Conservation (phyloP, 1,140 invertebrate species). For the Polyergus mexicanus region DNA sequence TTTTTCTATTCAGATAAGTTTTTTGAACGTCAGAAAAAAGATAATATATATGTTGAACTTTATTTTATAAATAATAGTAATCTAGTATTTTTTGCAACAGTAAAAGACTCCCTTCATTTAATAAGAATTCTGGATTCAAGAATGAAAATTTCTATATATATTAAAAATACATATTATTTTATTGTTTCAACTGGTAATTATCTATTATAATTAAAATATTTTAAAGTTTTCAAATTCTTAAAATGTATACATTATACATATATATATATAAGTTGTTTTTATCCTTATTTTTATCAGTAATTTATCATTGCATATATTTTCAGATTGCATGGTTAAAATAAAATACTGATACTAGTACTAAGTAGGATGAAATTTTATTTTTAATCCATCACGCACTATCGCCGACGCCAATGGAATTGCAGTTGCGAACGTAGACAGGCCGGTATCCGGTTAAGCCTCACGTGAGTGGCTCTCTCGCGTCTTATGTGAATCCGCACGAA, state of each 20-base stretch:
- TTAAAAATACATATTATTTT: background rate
- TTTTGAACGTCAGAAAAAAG: too few relatives aligned
- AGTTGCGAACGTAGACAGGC: conserved; percentile 76
- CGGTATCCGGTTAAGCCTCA: conserved; percentile 80
- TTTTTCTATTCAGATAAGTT: too few relatives aligned
- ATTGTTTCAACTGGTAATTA: background rate
- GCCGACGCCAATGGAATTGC: conserved; percentile 75
- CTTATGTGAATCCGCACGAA: conserved; percentile 80
- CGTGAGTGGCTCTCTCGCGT: conserved; percentile 77
- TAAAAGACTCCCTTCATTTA: background rate
- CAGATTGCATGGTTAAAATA: background rate
- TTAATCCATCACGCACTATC: background rate
- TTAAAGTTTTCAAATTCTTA: background rate
- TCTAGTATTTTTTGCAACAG: background rate
- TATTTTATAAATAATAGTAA: background rate
- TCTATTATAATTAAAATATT: background rate
- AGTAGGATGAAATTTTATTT: background rate
- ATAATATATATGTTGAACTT: background rate
- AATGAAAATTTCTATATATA: background rate
- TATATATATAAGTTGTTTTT: background rate
- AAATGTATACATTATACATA: background rate
- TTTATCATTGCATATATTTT: background rate
- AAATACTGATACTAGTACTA: background rate
- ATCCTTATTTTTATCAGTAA: too few relatives aligned
- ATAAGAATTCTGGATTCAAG: background rate